Conservation (phyloP, 2,797 vertebrate genomes). For the Chrysocyon brachyurus region DNA sequence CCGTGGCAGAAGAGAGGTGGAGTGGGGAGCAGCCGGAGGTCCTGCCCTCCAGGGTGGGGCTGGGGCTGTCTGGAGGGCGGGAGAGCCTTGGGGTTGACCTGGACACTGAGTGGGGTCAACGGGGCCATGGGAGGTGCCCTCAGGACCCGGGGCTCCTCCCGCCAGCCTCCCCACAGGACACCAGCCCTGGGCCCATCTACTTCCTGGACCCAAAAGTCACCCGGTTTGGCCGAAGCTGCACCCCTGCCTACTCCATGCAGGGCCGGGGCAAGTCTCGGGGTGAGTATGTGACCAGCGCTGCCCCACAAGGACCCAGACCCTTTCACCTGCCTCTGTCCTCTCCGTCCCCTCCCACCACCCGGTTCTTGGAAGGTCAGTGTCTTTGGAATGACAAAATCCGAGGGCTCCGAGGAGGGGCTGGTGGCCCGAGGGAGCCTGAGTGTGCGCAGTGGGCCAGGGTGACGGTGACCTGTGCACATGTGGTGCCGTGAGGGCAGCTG, state of each 20-base stretch:
- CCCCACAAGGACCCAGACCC: background rate
- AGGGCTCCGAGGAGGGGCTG: background rate
- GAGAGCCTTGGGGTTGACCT: background rate
- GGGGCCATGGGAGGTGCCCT: background rate
- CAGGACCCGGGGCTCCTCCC: background rate
- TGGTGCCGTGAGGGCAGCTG: too few species aligned
- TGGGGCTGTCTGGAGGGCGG: too few species aligned
- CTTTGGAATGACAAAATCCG: background rate
- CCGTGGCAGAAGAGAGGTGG: too few species aligned
- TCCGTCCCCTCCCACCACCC: too few species aligned
- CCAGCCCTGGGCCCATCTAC: slow-evolving; percentile 94
- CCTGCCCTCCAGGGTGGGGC: background rate
- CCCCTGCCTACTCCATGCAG: slow-evolving; percentile 93
- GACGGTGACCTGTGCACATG: fast-evolving
- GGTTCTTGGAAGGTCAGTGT: background rate
- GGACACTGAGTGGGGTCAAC: fast-evolving
- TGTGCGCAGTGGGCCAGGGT: background rate
- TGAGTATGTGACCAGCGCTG: slow-evolving; percentile 62
- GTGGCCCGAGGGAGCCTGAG: background rate
- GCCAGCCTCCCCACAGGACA: slow-evolving; percentile 90
- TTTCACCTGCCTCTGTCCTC: fast-evolving
- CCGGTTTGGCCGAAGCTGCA: slow-evolving; percentile 92
- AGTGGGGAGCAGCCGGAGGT: too few species aligned
- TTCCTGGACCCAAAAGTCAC: slow-evolving; percentile 92
- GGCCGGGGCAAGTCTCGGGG: slow-evolving; percentile 87